A percentile compares a stretch with the other conserved stretches of the same genome.
phyloP scores from a whole-genome alignment of 2,113 vertebrate genomes.

The Calyptommatus sinebrachiatus region DNA sequence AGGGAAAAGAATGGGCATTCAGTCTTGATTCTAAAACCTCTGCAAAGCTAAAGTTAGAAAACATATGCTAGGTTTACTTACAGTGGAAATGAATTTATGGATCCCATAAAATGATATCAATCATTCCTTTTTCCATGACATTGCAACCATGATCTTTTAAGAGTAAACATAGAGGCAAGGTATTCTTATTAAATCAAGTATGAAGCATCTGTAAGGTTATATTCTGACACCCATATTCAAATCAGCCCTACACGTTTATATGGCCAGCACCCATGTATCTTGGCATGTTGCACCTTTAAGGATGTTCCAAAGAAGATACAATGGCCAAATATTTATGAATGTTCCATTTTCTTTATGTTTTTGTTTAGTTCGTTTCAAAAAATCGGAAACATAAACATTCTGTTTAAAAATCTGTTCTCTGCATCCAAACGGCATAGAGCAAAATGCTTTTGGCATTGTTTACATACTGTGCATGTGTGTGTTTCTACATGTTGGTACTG shows the following conservation, averaged over 20 bases:
- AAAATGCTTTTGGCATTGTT: slow-evolving; percentile 65
- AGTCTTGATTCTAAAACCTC: background rate
- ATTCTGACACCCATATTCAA: slow-evolving; percentile 43
- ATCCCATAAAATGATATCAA: background rate
- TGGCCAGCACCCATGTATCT: slow-evolving; percentile 41
- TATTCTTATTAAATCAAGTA: background rate
- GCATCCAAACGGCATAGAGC: slow-evolving; percentile 62
- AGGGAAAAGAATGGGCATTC: background rate
- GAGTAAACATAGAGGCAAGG: background rate
- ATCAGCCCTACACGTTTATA: slow-evolving; percentile 48
- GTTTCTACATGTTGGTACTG: slow-evolving; percentile 34
- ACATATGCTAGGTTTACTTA: background rate
- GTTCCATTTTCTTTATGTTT: slow-evolving; percentile 68
- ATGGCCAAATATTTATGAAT: slow-evolving; percentile 70
- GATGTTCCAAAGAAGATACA: slow-evolving; percentile 67
- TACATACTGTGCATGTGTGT: slow-evolving; percentile 45
- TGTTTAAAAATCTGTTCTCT: slow-evolving; percentile 75
- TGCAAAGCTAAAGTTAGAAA: background rate
- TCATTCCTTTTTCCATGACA: background rate
- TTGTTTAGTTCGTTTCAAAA: slow-evolving; percentile 67
- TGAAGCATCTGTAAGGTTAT: background rate
- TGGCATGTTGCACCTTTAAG: slow-evolving; percentile 62
- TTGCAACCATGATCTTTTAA: background rate
- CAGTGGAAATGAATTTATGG: background rate
- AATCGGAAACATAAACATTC: slow-evolving; percentile 75